Percentiles rank a stretch among this genome's conserved stretches.
Conservation (phyloP, 2,888 invertebrate genomes). For the Heliconius charithonia region DNA sequence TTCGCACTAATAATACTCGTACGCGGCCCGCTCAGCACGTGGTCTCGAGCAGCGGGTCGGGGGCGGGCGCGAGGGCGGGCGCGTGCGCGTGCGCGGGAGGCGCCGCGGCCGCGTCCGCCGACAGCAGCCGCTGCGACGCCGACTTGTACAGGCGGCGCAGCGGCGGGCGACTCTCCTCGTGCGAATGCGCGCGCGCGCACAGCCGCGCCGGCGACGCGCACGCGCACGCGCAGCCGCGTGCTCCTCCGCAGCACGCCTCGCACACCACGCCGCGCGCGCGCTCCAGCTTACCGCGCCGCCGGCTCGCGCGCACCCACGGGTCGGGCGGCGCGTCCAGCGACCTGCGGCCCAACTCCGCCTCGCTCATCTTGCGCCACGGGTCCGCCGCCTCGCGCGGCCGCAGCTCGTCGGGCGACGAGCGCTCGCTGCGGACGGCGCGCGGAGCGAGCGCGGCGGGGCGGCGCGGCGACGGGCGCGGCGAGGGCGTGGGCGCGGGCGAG, state of each 20-base stretch:
- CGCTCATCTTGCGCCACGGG: slow-evolving; percentile 73
- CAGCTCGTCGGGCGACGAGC: slow-evolving; percentile 47
- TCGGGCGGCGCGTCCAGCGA: slow-evolving; percentile 47
- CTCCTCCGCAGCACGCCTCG: slow-evolving; percentile 52
- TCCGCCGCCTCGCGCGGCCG: slow-evolving; percentile 53
- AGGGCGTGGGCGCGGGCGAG: slow-evolving; percentile 54
- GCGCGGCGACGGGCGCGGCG: slow-evolving; percentile 47
- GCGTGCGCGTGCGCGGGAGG: slow-evolving; percentile 68
- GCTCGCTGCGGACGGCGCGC: slow-evolving; percentile 48
- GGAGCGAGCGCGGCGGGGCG: slow-evolving; percentile 48
- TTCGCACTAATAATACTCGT: slow-evolving; percentile 81
- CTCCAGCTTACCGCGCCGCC: slow-evolving; percentile 46
- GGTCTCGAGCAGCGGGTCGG: slow-evolving; percentile 75
- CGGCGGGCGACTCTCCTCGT: slow-evolving; percentile 64
- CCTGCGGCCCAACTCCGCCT: slow-evolving; percentile 56
- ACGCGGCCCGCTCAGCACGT: slow-evolving; percentile 66
- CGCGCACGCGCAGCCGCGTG: slow-evolving; percentile 60
- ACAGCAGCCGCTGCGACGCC: slow-evolving; percentile 60
- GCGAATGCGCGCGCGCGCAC: slow-evolving; percentile 59
- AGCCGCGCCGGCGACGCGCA: slow-evolving; percentile 49
- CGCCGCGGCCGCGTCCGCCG: slow-evolving; percentile 61
- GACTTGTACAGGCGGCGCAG: slow-evolving; percentile 67
- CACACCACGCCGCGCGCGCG: slow-evolving; percentile 57
- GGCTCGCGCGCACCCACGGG: slow-evolving; percentile 50
- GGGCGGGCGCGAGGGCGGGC: slow-evolving; percentile 58